Conservation (phyloP, 2,113 vertebrate genomes). For the Garra rufa region DNA sequence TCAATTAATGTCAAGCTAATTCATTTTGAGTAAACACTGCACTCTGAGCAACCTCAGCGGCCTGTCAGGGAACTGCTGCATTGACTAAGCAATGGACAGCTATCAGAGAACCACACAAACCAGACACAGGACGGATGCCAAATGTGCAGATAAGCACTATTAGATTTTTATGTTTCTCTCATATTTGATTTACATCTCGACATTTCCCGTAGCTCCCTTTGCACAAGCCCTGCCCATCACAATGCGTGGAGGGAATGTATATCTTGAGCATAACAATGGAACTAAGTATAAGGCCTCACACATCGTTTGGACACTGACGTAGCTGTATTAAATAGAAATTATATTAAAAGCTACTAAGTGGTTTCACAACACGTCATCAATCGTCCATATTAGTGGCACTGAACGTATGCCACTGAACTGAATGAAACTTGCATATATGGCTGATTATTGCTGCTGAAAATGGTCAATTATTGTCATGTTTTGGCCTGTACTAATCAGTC, state of each 20-base stretch:
- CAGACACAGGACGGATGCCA: constrained; percentile 48
- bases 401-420: too few relatives aligned
- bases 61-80: constrained; percentile 29
- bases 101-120: constrained; percentile 32
- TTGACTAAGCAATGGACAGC: constrained; percentile 5
- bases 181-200: constrained; percentile 26
- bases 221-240: background rate
- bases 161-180: constrained; percentile 12
- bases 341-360: background rate
- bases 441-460: too few relatives aligned
- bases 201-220: constrained; percentile 23
- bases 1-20: constrained; percentile 61
- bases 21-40: constrained; percentile 55
- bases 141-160: constrained; percentile 30
- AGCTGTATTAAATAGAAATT: background rate
- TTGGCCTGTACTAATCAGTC: too few relatives aligned
- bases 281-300: background rate
- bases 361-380: too few relatives aligned
- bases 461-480: too few relatives aligned
- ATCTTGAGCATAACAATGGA: background rate
- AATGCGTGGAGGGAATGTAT: background rate
- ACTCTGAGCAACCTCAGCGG: constrained; percentile 27
- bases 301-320: background rate
- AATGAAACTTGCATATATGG: too few relatives aligned
- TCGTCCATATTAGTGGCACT: too few relatives aligned